Percentiles rank a stretch among this genome's conserved stretches.
Conservation (phyloP, 2,113 vertebrate genomes). For the Epinephelus moara region DNA sequence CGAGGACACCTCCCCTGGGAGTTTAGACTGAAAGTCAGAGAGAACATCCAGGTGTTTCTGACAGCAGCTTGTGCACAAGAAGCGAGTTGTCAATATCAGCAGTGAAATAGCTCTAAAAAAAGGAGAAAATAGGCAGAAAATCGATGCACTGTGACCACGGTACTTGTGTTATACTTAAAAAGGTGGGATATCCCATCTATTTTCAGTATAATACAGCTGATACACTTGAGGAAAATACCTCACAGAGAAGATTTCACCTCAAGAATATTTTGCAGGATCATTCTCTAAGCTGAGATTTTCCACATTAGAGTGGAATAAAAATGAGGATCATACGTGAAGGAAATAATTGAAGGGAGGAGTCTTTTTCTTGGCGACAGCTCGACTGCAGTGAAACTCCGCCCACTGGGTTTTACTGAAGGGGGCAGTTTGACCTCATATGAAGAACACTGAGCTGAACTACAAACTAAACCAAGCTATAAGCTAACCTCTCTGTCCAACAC, state of each 20-base stretch:
- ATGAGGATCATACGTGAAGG: background rate
- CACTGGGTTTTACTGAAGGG: background rate
- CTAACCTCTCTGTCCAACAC: background rate
- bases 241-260: constrained; percentile 7
- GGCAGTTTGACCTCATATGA: background rate
- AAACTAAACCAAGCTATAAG: too few relatives aligned
- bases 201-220: constrained; percentile 12
- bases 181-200: constrained; percentile 21
- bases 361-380: background rate
- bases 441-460: background rate
- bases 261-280: constrained; percentile 11
- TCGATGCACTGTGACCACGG: background rate
- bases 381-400: background rate
- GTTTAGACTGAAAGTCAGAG: constrained; percentile 26
- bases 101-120: background rate
- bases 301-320: constrained; percentile 21
- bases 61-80: background rate
- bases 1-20: constrained; percentile 25
- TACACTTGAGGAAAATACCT: constrained; percentile 28
- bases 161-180: background rate
- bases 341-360: constrained; percentile 23
- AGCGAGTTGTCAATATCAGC: background rate
- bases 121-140: background rate
- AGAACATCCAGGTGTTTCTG: constrained; percentile 33
- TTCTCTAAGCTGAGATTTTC: constrained; percentile 29